Evolutionary conservation across 2,113 vertebrate genomes (phyloP).

Genomic region (Xerus inauris): DNA sequence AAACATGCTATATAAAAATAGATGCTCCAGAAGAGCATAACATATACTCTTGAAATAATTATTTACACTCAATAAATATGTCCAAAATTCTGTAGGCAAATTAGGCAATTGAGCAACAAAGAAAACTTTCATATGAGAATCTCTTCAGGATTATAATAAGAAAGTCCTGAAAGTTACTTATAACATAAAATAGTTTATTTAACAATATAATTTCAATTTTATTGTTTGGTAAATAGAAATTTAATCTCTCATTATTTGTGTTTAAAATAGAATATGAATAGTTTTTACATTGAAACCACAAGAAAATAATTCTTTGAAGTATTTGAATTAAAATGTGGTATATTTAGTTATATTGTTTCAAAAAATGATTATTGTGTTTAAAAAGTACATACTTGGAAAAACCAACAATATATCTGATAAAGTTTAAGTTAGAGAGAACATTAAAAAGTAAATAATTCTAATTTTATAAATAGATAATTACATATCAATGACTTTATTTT

Average conservation of each 20-base stretch:
- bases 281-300: not conserved
- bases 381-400: not conserved
- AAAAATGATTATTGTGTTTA: not conserved
- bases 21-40: not conserved
- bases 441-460: not conserved
- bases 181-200: not conserved
- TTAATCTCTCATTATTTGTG: not conserved
- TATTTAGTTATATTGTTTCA: not conserved
- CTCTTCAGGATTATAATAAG: not conserved
- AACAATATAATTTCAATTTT: not conserved
- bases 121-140: not conserved
- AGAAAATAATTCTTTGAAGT: not conserved
- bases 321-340: not conserved
- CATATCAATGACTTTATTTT: not conserved
- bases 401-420: not conserved
- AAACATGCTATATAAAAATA: not conserved
- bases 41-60: not conserved
- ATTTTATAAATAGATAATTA: not conserved
- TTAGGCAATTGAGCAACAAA: not conserved
- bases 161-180: not conserved
- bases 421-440: not conserved
- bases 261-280: not conserved
- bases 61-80: not conserved
- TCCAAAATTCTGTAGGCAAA: not conserved
- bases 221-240: not conserved